Evolutionary conservation across 2,888 invertebrate genomes (phyloP).

Genomic region (Horisme vitalbata): DNA sequence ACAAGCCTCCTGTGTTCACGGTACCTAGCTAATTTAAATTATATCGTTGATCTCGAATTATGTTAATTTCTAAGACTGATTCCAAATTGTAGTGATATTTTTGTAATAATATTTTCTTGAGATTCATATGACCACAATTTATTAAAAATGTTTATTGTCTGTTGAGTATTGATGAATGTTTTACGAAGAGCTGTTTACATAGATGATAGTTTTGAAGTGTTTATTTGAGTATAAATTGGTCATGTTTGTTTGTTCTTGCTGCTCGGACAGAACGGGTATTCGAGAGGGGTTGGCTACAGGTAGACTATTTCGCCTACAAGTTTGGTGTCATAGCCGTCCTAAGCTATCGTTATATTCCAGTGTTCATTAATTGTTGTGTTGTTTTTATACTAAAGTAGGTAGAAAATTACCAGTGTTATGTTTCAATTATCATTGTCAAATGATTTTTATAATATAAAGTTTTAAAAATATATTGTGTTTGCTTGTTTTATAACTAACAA

Average conservation of each 20-base stretch:
- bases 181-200: conserved; percentile 59
- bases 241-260: conserved; percentile 66
- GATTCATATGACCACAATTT: conserved; percentile 53
- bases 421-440: conserved; percentile 62
- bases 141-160: conserved; percentile 63
- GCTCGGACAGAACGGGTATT: conserved; percentile 75
- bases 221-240: conserved; percentile 57
- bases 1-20: conserved; percentile 21
- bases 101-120: conserved; percentile 50
- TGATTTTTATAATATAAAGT: conserved; percentile 63
- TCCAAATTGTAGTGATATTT: conserved; percentile 40
- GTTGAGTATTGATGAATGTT: conserved; percentile 66
- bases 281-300: conserved; percentile 76
- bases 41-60: conserved; percentile 35
- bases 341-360: conserved; percentile 26
- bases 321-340: conserved; percentile 26
- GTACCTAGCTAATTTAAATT: conserved; percentile 32
- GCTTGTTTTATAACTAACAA: conserved; percentile 59
- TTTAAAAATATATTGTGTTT: conserved; percentile 60
- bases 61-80: conserved; percentile 36
- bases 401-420: conserved; percentile 66
- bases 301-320: conserved; percentile 45
- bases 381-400: conserved; percentile 59
- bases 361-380: conserved; percentile 36
- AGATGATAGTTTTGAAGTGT: conserved; percentile 57